Evolutionary conservation across 2,113 vertebrate genomes (phyloP).

Genomic region (Dasypus novemcinctus): DNA sequence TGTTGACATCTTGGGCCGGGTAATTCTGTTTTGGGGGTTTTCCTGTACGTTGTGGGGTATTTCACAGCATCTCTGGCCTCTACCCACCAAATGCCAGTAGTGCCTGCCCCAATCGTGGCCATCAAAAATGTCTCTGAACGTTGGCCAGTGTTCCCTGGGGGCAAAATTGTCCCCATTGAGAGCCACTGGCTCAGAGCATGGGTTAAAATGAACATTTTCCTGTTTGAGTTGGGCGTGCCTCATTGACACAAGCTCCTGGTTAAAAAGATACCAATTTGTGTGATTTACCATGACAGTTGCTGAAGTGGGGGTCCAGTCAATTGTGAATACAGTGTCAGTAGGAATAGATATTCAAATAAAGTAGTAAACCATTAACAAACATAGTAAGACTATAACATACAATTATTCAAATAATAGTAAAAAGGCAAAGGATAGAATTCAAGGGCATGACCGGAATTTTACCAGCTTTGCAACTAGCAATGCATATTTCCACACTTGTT

Average conservation of each 20-base stretch:
- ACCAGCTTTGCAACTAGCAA: background rate
- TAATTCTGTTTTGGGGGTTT: too few relatives aligned
- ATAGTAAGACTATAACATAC: background rate
- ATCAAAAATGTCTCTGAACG: too few relatives aligned
- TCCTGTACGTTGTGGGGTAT: too few relatives aligned
- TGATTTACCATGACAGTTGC: background rate
- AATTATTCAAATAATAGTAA: background rate
- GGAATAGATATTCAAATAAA: background rate
- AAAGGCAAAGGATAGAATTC: background rate
- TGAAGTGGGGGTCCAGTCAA: background rate
- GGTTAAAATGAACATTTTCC: background rate
- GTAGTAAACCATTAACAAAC: background rate
- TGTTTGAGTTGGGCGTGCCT: background rate
- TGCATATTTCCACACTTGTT: background rate
- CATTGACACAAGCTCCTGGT: background rate
- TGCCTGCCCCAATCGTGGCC: background rate
- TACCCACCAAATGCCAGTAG: background rate
- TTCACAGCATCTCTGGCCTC: background rate
- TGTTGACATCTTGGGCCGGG: too few relatives aligned
- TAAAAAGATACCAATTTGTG: background rate
- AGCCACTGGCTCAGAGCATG: background rate
- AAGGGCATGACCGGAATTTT: background rate
- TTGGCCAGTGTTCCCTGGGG: too few relatives aligned
- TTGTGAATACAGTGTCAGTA: background rate
- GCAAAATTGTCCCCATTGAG: background rate